Conservation (phyloP, 2,113 vertebrate genomes). For the Pagrus major region DNA sequence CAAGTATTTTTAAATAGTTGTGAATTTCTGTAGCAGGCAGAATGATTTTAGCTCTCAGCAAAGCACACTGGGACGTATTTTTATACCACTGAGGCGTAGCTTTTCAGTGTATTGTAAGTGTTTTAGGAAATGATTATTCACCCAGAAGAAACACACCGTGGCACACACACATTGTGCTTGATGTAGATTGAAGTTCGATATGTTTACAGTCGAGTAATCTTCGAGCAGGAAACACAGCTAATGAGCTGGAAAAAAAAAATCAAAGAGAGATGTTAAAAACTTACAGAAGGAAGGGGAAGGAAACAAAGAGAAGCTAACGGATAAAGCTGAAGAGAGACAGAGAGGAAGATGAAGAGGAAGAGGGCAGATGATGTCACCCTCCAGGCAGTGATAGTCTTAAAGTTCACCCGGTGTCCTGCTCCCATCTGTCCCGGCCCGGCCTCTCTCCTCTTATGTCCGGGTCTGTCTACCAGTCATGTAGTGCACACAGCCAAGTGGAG, state of each 20-base stretch:
- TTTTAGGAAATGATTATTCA: neutral
- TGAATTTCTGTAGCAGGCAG: constrained; percentile 27
- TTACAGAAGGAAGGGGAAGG: neutral
- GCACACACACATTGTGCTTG: neutral
- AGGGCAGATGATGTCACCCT: neutral
- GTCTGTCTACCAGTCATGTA: constrained; percentile 34
- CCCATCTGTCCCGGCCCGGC: constrained; percentile 3
- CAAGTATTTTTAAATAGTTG: constrained; percentile 32
- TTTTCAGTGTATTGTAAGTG: constrained; percentile 1
- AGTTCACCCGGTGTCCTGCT: constrained; percentile 10
- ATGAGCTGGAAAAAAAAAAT: neutral
- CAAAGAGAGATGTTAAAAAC: neutral
- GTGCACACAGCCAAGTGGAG: constrained; percentile 41
- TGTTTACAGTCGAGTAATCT: neutral
- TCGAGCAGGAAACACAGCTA: neutral
- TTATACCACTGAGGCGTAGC: neutral
- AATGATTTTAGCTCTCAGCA: neutral
- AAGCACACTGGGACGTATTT: constrained; percentile 12
- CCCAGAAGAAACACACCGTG: neutral
- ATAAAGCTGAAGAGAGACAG: neutral
- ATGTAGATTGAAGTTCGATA: neutral
- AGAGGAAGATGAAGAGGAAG: neutral
- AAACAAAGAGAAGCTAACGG: neutral
- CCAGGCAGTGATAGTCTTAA: neutral
- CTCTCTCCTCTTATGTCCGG: constrained; percentile 4